Base-by-base conservation (phyloP, 2,113 vertebrate species). In the Carassius auratus region DNA sequence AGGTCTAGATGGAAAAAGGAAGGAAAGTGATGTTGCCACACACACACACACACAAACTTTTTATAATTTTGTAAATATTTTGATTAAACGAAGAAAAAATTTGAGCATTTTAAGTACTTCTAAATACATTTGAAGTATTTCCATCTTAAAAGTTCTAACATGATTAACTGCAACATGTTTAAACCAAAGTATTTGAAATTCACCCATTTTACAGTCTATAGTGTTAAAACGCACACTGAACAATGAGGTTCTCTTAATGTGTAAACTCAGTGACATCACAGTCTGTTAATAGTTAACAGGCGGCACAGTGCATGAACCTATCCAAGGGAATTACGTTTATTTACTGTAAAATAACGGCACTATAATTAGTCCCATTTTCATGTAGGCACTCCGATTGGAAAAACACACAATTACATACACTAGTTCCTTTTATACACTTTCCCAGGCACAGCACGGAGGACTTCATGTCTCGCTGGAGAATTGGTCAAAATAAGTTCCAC, bases 401-500 rank as follows among this genome's bases (percentile, higher is more conserved):
- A 91, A 92, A 89, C 84, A 90, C 75, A 89, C 78, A 92, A 90
- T 86, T 86, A 92, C 86, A 88, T 90, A 91, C 92, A 92, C 68
- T 93, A 93, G 92, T 90, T 91, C 88, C 91, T 93, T 92, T 95
- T 95, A 94, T 93, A 94, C 95, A 96, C 91, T 95, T 96, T 96
- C 94, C 93, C 94, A 96, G 91, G 94, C 89, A 93, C 90, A 91
- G 91, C 92, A 91, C 86, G 80, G 89, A 87, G 90, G 91, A 87
- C 92, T 94, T 85, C 80, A 66, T 93, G 91, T 93, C 90, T 93
- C 92, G 92, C 88, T 91, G 92, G 94, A 95, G 94, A 96, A 95
- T 93, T 91, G 94, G 86, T 89, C 90, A 90, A 96, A 95, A 97
- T 96, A 93, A 94, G 91, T 96, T 96, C 96, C 91, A 90, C 95